A percentile compares a stretch with the other conserved stretches of the same genome.
phyloP scores from a whole-genome alignment of 2,888 invertebrate genomes.

The Lasius platythorax region DNA sequence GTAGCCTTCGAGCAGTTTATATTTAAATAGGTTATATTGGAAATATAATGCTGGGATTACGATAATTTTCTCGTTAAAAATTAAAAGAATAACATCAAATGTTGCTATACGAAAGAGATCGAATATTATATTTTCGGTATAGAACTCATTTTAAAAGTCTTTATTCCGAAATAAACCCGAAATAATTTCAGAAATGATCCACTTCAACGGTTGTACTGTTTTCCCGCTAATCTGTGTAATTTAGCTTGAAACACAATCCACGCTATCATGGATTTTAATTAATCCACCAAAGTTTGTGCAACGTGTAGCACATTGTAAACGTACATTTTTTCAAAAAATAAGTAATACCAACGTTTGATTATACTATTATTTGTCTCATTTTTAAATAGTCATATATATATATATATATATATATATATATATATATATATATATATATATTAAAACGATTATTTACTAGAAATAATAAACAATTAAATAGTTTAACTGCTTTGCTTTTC shows the following conservation, averaged over 20 bases:
- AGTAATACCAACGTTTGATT: not conserved
- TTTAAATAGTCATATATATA: not conserved
- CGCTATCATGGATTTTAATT: conserved; percentile 6
- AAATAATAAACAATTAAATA: not conserved
- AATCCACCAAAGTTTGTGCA: conserved; percentile 25
- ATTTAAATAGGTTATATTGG: not conserved
- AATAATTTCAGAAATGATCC: conserved; percentile 23
- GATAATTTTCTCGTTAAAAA: not conserved
- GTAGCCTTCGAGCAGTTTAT: conserved; percentile 4
- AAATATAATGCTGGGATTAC: not conserved
- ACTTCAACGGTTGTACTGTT: not conserved
- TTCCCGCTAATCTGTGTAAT: conserved; percentile 19
- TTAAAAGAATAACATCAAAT: not conserved
- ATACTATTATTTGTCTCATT: not conserved
- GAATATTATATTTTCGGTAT: not conserved
- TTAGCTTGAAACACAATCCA: conserved; percentile 6
- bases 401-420: not conserved
- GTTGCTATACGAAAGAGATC: not conserved
- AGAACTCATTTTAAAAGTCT: not conserved
- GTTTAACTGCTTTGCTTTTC: not conserved
- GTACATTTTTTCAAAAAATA: not conserved
- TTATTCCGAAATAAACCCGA: not conserved
- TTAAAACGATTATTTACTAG: not conserved
- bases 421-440: not conserved
- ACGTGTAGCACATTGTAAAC: not conserved